Percentiles rank a stretch among this genome's conserved stretches.
Evolutionary conservation across 1,140 invertebrate species (phyloP).

Genomic region (Danaus melanippus): DNA sequence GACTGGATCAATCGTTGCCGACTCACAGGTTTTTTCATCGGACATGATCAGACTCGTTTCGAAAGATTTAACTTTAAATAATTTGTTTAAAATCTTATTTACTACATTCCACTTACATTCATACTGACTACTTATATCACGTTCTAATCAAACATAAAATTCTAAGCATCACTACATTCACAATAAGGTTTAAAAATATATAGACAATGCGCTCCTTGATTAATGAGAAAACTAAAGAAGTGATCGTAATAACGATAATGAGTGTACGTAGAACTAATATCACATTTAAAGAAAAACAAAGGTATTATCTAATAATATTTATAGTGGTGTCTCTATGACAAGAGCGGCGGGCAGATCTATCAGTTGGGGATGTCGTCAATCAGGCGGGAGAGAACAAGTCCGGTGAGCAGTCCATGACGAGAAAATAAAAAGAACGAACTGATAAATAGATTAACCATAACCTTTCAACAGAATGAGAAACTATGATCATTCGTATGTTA

Average conservation of each 20-base stretch:
- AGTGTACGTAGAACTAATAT: slow-evolving; percentile 27
- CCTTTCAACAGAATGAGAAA: slow-evolving; percentile 17
- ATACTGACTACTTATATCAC: too few relatives aligned
- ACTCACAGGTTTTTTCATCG: slow-evolving; percentile 56
- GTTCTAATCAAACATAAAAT: too few relatives aligned
- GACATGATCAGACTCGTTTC: slow-evolving; percentile 52
- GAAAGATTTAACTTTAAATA: slow-evolving; percentile 3
- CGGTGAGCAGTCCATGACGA: slow-evolving; percentile 29
- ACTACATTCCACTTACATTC: too few relatives aligned
- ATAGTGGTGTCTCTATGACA: slow-evolving; percentile 37
- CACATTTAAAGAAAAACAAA: slow-evolving; percentile 34
- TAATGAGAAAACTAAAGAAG: too few relatives aligned
- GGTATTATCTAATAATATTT: slow-evolving; percentile 24
- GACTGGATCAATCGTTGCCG: slow-evolving; percentile 60
- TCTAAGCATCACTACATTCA: too few relatives aligned
- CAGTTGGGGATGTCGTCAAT: slow-evolving; percentile 42
- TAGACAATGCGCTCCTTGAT: too few relatives aligned
- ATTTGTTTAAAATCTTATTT: too few relatives aligned
- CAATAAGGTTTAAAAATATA: too few relatives aligned
- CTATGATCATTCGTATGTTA: too few relatives aligned
- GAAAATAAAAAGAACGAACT: slow-evolving; percentile 24
- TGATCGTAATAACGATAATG: too few relatives aligned
- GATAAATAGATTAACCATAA: slow-evolving; percentile 32
- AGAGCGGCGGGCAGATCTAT: slow-evolving; percentile 39
- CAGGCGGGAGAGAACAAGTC: slow-evolving; percentile 30